Percentiles rank a stretch among this genome's conserved stretches.
Conservation (phyloP, 2,797 vertebrate species). For the Muraenolepis orangiensis region DNA sequence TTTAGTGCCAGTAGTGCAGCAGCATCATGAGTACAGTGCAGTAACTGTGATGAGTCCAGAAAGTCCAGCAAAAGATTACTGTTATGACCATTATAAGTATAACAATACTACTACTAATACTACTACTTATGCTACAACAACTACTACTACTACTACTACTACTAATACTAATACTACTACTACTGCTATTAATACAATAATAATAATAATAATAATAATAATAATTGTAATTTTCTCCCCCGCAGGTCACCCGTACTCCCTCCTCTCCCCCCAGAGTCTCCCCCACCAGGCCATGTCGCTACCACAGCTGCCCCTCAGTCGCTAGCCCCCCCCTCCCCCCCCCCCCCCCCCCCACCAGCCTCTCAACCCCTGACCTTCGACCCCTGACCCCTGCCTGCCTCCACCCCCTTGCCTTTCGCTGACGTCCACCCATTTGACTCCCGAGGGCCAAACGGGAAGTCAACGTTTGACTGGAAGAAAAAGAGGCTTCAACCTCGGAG, state of each 20-base stretch:
- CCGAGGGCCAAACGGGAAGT: constrained; percentile 50
- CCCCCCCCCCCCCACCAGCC: constrained; percentile 28
- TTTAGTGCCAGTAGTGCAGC: too few relatives aligned
- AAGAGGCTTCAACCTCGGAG: constrained; percentile 36
- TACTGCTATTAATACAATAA: too few relatives aligned
- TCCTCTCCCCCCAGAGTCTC: constrained; percentile 83
- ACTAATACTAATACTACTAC: too few relatives aligned
- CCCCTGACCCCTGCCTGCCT: constrained; percentile 42
- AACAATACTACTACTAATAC: too few relatives aligned
- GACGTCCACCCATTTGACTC: constrained; percentile 40
- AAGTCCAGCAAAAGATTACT: too few relatives aligned
- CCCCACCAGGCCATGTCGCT: constrained; percentile 81
- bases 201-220: too few relatives aligned
- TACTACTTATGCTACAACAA: too few relatives aligned
- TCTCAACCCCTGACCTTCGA: constrained; percentile 41
- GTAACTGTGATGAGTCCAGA: too few relatives aligned
- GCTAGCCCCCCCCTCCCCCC: constrained; percentile 53
- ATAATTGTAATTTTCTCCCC: too few relatives aligned
- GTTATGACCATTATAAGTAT: not conserved
- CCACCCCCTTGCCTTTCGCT: constrained; percentile 34
- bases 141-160: too few relatives aligned
- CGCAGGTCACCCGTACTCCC: constrained; percentile 92
- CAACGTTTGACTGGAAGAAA: constrained; percentile 32
- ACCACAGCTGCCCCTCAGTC: constrained; percentile 84
- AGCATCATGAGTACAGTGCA: too few relatives aligned